phyloP scores from a whole-genome alignment of 2,113 vertebrate species.

The Pterocles burchelli region DNA sequence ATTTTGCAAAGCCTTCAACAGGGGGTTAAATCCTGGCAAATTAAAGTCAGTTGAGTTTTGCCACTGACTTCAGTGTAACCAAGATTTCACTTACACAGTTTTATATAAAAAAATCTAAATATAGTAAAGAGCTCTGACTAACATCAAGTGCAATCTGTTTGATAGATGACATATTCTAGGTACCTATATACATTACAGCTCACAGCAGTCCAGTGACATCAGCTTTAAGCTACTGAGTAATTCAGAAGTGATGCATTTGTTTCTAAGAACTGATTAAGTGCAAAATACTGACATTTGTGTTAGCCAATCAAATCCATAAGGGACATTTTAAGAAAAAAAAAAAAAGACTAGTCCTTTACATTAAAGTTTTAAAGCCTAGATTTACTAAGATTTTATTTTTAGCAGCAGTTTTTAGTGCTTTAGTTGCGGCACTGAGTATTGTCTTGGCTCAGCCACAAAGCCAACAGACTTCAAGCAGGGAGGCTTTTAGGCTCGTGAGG shows the following conservation, averaged over 20 bases:
- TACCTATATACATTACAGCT: neutral
- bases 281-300: conserved; percentile 8
- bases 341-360: neutral
- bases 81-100: neutral
- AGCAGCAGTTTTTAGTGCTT: no score
- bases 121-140: conserved; percentile 24
- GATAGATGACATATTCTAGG: neutral
- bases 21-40: neutral
- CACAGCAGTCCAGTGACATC: neutral
- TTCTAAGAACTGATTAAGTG: conserved; percentile 7
- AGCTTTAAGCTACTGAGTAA: conserved; percentile 2
- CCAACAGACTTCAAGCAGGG: no score
- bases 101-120: neutral
- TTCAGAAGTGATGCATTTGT: neutral
- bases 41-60: neutral
- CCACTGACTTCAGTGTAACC: neutral
- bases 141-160: conserved; percentile 28
- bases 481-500: no score
- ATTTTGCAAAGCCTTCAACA: neutral
- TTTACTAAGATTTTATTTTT: no score
- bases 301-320: neutral
- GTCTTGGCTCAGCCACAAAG: no score
- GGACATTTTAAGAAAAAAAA: neutral
- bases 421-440: no score
- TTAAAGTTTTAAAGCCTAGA: neutral